A percentile compares a stretch with the other conserved stretches of the same genome.
Evolutionary conservation across 2,113 vertebrate species (phyloP).

Genomic region (Siniperca chuatsi): DNA sequence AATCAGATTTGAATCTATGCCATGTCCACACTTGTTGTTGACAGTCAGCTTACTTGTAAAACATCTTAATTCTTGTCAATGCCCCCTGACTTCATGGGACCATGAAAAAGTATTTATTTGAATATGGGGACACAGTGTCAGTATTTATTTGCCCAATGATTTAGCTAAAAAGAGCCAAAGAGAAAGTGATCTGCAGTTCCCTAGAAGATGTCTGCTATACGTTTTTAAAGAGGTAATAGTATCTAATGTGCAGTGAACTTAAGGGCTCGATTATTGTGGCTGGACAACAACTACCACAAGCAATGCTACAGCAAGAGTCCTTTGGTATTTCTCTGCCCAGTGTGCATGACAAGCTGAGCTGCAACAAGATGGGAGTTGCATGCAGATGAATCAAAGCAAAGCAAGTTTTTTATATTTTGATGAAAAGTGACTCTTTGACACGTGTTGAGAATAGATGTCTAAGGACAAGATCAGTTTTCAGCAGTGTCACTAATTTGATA

Average conservation of each 20-base stretch:
- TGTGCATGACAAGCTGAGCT: background rate
- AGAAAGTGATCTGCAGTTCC: background rate
- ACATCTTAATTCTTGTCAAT: background rate
- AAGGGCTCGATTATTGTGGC: background rate
- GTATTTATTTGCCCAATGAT: slow-evolving; percentile 27
- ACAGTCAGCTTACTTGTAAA: background rate
- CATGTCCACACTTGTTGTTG: background rate
- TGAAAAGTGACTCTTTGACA: too few species aligned
- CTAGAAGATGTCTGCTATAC: background rate
- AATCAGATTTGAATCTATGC: background rate
- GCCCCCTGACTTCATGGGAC: background rate
- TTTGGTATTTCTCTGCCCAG: background rate
- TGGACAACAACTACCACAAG: background rate
- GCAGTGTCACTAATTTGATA: background rate
- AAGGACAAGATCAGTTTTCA: background rate
- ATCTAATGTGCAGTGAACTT: background rate
- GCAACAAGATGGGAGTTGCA: background rate
- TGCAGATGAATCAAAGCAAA: background rate
- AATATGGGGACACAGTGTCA: background rate
- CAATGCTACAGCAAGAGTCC: background rate
- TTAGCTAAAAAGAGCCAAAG: background rate
- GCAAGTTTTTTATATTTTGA: background rate
- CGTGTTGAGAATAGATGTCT: background rate
- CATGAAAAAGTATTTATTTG: background rate
- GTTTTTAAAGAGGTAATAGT: background rate